These are phyloP conservation scores for Alsophila aescularia DNA, from an alignment of 2,888 invertebrate genomes.

Conservation along the genomic window DNA sequence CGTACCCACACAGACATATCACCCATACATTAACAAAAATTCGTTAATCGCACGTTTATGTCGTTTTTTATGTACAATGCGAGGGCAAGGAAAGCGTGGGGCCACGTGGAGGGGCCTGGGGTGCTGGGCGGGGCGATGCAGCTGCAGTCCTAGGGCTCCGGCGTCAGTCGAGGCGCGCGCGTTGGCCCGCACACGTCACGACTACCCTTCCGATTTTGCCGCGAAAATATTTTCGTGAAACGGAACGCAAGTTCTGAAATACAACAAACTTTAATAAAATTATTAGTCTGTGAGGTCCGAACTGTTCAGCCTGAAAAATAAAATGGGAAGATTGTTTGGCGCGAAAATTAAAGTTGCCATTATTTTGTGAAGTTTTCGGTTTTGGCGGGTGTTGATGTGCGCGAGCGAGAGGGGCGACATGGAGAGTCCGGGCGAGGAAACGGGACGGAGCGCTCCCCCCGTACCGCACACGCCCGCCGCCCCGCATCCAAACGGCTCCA, in stretches of 20 bases:
- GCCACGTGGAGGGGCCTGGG: constrained; percentile 73
- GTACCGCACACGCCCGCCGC: constrained; percentile 74
- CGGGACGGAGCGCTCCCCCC: constrained; percentile 72
- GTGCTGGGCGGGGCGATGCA: constrained; percentile 79
- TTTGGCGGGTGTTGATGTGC: constrained; percentile 80
- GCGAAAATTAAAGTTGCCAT: constrained; percentile 36
- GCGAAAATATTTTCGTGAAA: constrained; percentile 48
- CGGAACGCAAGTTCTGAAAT: constrained; percentile 27
- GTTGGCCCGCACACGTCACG: constrained; percentile 66
- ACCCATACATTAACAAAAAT: constrained; percentile 53
- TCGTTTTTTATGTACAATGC: constrained; percentile 68
- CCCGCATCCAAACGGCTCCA: constrained; percentile 79
- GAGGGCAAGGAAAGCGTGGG: constrained; percentile 73
- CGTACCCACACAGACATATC: constrained; percentile 55
- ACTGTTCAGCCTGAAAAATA: constrained; percentile 17
- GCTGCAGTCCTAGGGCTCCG: constrained; percentile 74
- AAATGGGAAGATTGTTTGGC: constrained; percentile 37
- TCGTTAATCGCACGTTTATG: constrained; percentile 44
- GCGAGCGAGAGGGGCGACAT: constrained; percentile 76
- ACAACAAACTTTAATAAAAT: constrained; percentile 22
- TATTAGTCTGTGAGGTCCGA: background rate
- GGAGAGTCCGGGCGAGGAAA: constrained; percentile 80
- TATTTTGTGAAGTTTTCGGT: constrained; percentile 70
- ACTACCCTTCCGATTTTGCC: constrained; percentile 50
- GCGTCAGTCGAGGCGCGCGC: constrained; percentile 75